Conservation (phyloP, 1,140 invertebrate genomes). For the Brachionus plicatilis region DNA sequence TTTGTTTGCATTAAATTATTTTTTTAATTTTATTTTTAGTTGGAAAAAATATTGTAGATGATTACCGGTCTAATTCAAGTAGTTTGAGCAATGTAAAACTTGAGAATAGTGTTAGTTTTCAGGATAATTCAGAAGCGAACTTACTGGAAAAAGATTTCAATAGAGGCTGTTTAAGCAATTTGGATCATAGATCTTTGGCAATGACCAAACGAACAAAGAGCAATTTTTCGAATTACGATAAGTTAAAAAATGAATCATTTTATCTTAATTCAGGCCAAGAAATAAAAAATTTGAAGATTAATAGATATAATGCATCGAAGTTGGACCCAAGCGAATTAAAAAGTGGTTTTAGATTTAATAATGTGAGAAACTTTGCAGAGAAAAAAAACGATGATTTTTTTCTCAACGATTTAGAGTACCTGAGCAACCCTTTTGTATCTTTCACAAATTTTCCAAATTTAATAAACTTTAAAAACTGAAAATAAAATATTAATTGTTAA, state of each 20-base stretch:
- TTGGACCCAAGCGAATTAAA: neutral
- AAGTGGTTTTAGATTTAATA: neutral
- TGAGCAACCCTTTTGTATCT: neutral
- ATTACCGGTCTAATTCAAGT: neutral
- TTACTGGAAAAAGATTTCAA: neutral
- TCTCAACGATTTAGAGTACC: neutral
- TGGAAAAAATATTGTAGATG: neutral
- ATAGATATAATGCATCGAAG: neutral
- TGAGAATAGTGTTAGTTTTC: neutral
- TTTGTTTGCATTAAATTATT: neutral
- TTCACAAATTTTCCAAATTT: neutral
- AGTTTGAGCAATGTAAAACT: neutral
- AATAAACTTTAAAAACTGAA: neutral
- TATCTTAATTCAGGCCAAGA: neutral
- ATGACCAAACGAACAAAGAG: neutral
- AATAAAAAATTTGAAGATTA: constrained; percentile 13
- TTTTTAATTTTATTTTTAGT: neutral
- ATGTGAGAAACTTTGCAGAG: neutral
- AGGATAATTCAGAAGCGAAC: neutral
- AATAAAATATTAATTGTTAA: neutral
- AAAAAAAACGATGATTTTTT: neutral
- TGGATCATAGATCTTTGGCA: neutral
- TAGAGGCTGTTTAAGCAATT: neutral
- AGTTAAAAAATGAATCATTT: neutral
- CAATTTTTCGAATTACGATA: neutral